A percentile compares a stretch with the other conserved stretches of the same genome.
phyloP scores from a whole-genome alignment of 2,113 vertebrate species.

The Laterallus jamaicensis region DNA sequence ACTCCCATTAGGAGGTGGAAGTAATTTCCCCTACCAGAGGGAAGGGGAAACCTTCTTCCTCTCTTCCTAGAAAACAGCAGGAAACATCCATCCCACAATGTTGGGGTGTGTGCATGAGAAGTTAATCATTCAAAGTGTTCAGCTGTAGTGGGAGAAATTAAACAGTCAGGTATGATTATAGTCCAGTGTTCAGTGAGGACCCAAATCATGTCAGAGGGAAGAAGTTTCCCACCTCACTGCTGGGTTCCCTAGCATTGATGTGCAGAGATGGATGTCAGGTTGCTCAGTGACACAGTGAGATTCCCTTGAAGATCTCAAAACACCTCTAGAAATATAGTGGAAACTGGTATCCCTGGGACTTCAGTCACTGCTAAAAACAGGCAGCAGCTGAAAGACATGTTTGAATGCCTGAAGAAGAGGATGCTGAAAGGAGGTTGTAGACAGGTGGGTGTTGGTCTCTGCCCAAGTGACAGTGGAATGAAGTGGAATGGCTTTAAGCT shows the following conservation, averaged over 20 bases:
- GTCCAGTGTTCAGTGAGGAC: not conserved
- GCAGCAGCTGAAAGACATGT: not conserved
- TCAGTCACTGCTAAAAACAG: not conserved
- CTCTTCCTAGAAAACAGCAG: not conserved
- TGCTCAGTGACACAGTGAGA: not conserved
- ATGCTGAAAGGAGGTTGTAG: too few species aligned
- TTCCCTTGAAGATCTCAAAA: not conserved
- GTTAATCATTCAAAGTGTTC: not conserved
- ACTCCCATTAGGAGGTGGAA: not conserved
- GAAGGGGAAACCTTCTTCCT: not conserved
- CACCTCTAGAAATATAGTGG: not conserved
- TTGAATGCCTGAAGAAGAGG: not conserved
- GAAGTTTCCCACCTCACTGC: not conserved
- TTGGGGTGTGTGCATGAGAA: not conserved
- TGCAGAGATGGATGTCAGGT: not conserved
- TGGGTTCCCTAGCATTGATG: not conserved
- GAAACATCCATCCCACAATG: not conserved
- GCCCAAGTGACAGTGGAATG: too few species aligned
- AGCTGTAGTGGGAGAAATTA: not conserved
- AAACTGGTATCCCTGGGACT: not conserved
- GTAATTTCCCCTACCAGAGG: not conserved
- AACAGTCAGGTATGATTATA: not conserved
- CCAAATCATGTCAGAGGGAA: not conserved
- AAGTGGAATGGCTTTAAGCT: too few species aligned
- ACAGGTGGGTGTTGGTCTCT: too few species aligned